A percentile compares a stretch with the other conserved stretches of the same genome.
phyloP scores from a whole-genome alignment of 2,797 vertebrate species.

The Momotus momota region DNA sequence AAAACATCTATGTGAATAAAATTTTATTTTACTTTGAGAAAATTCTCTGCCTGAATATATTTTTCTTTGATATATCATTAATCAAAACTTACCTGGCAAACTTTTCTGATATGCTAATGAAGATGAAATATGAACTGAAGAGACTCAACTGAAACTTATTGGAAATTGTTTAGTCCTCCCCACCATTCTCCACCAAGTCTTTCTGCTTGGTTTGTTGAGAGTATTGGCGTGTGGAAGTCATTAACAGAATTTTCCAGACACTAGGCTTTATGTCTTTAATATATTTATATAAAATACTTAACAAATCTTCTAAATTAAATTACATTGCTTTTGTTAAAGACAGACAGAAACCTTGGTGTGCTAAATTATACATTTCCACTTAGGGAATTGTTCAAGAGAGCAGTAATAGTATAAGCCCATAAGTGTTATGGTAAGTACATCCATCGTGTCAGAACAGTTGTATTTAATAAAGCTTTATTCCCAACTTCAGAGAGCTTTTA shows the following conservation, averaged over 20 bases:
- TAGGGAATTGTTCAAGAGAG: slow-evolving; percentile 70
- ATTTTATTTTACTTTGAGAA: neutral
- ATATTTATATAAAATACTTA: neutral
- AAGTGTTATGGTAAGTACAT: slow-evolving; percentile 71
- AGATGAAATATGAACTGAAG: neutral
- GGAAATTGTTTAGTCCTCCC: neutral
- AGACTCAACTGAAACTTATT: neutral
- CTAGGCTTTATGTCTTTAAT: neutral
- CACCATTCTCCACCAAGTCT: neutral
- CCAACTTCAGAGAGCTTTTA: slow-evolving; percentile 76
- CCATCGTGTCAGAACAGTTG: slow-evolving; percentile 70
- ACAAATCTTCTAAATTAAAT: neutral
- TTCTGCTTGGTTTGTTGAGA: neutral
- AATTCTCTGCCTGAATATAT: neutral
- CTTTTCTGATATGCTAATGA: neutral
- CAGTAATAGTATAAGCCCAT: slow-evolving; percentile 67
- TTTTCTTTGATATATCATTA: neutral
- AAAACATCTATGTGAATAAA: neutral
- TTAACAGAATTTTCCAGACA: neutral
- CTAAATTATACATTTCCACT: slow-evolving; percentile 77
- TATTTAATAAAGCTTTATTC: slow-evolving; percentile 76
- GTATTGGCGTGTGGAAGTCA: neutral
- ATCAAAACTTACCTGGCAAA: neutral
- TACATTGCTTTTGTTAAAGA: neutral
- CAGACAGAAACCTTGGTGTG: neutral